phyloP scores from a whole-genome alignment of 2,888 invertebrate genomes.

The Acleris cristana region DNA sequence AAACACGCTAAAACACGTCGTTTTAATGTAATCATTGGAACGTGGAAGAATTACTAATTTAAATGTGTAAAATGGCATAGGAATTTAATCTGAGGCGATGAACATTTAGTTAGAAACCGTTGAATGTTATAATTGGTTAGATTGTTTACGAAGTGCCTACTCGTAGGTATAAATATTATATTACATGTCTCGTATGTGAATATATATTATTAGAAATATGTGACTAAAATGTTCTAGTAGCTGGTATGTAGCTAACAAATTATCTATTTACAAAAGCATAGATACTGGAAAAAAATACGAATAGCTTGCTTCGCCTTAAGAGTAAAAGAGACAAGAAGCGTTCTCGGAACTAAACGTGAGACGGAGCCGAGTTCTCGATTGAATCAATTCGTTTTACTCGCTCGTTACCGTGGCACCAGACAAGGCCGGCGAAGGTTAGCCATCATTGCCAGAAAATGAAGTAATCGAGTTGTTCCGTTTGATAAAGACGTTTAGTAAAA shows the following conservation, averaged over 20 bases:
- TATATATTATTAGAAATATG: too few species aligned
- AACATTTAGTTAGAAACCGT: neutral
- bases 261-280: too few species aligned
- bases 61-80: neutral
- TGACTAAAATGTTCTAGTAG: too few species aligned
- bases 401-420: constrained; percentile 15
- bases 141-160: neutral
- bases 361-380: neutral
- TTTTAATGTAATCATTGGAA: constrained; percentile 16
- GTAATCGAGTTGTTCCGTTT: constrained; percentile 14
- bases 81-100: constrained; percentile 10
- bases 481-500: neutral
- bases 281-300: too few species aligned
- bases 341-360: neutral
- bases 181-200: too few species aligned
- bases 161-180: too few species aligned
- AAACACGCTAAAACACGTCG: constrained; percentile 11
- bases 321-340: too few species aligned
- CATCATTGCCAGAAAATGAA: constrained; percentile 20
- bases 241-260: too few species aligned
- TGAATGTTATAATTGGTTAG: neutral
- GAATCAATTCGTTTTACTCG: constrained; percentile 24
- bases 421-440: constrained; percentile 25
- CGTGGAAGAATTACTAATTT: constrained; percentile 17
- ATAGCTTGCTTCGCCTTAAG: too few species aligned